Evolutionary conservation across 2,797 vertebrate genomes (phyloP).

Genomic region (Enteromius unitaeniatus): DNA sequence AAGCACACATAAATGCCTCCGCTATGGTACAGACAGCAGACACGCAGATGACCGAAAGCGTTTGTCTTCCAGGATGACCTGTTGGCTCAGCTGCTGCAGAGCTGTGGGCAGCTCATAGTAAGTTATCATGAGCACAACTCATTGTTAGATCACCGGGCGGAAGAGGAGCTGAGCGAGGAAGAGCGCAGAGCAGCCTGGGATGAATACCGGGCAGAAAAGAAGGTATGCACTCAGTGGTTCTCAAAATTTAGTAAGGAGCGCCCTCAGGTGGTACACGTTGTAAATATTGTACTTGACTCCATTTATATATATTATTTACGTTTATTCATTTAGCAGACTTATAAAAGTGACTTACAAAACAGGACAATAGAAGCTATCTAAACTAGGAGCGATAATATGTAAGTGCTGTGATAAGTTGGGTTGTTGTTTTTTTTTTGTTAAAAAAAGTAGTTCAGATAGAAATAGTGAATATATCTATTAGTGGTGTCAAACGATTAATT

Average conservation of each 20-base stretch:
- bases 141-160: slow-evolving; percentile 93
- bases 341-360: not conserved
- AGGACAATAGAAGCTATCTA: too few relatives aligned
- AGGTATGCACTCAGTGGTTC: slow-evolving; percentile 45
- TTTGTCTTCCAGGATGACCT: slow-evolving; percentile 81
- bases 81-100: slow-evolving; percentile 83
- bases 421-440: too few relatives aligned
- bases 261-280: slow-evolving; percentile 7
- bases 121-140: slow-evolving; percentile 94
- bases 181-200: slow-evolving; percentile 95
- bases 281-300: not conserved
- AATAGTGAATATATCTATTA: too few relatives aligned
- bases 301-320: not conserved
- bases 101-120: slow-evolving; percentile 89
- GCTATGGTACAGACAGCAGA: slow-evolving; percentile 79
- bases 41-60: not conserved
- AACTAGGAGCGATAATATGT: too few relatives aligned
- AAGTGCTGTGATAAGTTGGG: too few relatives aligned
- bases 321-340: not conserved
- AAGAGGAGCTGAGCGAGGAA: slow-evolving; percentile 95
- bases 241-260: not conserved
- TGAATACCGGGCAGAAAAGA: slow-evolving; percentile 94
- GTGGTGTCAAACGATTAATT: too few relatives aligned
- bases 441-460: too few relatives aligned
- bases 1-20: slow-evolving; percentile 80